Evolutionary conservation across 2,797 vertebrate genomes (phyloP).

Genomic region (Phoeniculus purpureus): DNA sequence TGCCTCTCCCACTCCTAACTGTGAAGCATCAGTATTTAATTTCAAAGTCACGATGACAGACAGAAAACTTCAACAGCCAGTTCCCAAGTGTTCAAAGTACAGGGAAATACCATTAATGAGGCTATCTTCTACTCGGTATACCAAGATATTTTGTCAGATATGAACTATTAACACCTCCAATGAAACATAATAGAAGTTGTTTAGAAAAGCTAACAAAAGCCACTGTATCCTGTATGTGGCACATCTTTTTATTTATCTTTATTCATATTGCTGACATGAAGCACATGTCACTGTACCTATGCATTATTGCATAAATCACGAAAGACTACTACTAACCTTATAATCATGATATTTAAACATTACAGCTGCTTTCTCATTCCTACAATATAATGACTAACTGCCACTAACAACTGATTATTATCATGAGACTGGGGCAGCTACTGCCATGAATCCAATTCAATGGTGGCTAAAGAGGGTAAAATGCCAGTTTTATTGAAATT

Average conservation of each 20-base stretch:
- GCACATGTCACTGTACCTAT: conserved; percentile 45
- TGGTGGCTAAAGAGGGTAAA: conserved; percentile 14
- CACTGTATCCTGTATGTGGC: background rate
- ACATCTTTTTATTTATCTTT: conserved; percentile 38
- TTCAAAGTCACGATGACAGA: background rate
- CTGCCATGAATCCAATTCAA: conserved; percentile 31
- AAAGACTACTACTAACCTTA: conserved; percentile 59
- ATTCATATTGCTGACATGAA: conserved; percentile 14
- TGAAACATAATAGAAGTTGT: background rate
- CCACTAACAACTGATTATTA: conserved; percentile 61
- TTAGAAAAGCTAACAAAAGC: background rate
- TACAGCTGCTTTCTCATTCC: conserved; percentile 59
- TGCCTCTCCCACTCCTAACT: background rate
- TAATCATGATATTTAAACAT: conserved; percentile 69
- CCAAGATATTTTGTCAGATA: background rate
- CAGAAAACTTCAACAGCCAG: background rate
- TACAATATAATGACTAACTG: conserved; percentile 56
- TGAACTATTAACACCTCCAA: background rate
- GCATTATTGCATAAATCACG: conserved; percentile 46
- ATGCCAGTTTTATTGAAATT: background rate
- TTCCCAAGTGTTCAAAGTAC: background rate
- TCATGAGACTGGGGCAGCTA: conserved; percentile 43
- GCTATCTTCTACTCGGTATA: background rate
- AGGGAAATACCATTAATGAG: background rate
- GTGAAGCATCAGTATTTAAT: background rate